Conservation (phyloP, 1,140 invertebrate species). For the Drosophila albomicans region DNA sequence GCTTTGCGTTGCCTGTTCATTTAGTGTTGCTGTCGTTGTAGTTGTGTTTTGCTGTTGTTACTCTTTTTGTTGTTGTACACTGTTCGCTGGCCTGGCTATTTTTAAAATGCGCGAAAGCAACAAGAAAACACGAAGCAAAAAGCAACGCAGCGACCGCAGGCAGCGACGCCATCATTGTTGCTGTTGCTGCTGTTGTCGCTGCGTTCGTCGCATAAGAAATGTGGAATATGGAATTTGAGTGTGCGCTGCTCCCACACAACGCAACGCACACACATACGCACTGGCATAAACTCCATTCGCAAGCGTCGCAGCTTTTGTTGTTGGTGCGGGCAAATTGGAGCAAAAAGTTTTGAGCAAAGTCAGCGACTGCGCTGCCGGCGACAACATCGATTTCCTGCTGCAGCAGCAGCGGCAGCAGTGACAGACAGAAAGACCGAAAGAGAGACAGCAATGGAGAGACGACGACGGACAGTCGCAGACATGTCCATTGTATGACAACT, state of each 20-base stretch:
- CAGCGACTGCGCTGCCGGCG: constrained; percentile 26
- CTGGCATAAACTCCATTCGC: constrained; percentile 22
- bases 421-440: constrained; percentile 12
- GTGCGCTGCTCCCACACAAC: constrained; percentile 53
- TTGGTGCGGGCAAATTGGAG: constrained; percentile 69
- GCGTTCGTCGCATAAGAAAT: constrained; percentile 64
- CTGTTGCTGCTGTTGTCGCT: constrained; percentile 20
- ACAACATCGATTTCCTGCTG: constrained; percentile 49
- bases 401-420: constrained; percentile 30
- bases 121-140: constrained; percentile 61
- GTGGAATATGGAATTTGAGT: constrained; percentile 77
- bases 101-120: constrained; percentile 76
- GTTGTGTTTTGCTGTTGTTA: constrained; percentile 36
- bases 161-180: constrained; percentile 53
- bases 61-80: constrained; percentile 26
- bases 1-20: constrained; percentile 35
- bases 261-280: constrained; percentile 10
- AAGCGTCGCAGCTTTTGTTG: constrained; percentile 44
- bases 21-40: constrained; percentile 41
- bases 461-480: constrained; percentile 18
- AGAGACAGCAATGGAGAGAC: constrained; percentile 4
- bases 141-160: constrained; percentile 60
- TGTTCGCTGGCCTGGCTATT: constrained; percentile 71
- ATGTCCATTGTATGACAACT: constrained; percentile 62
- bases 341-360: constrained; percentile 35